Evolutionary conservation across 2,113 vertebrate genomes (phyloP).

Genomic region (Paramisgurnus dabryanus): DNA sequence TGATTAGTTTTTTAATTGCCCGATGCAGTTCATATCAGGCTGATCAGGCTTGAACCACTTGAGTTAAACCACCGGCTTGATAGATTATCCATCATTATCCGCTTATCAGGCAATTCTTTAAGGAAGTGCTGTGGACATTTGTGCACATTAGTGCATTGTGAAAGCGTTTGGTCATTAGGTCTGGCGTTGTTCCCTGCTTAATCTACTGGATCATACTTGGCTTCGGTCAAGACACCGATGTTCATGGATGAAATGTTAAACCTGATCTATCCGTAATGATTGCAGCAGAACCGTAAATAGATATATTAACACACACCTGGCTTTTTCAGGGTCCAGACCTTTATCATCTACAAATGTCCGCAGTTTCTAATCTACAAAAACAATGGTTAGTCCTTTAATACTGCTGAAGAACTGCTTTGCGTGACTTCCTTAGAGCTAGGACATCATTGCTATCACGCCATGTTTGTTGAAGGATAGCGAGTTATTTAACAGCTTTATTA

Average conservation of each 20-base stretch:
- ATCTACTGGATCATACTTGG: background rate
- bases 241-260: background rate
- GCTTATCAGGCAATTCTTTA: slow-evolving; percentile 5
- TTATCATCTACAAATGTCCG: background rate
- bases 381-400: background rate
- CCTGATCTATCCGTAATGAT: background rate
- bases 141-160: background rate
- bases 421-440: background rate
- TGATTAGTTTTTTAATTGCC: background rate
- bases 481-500: background rate
- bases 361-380: background rate
- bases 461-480: slow-evolving; percentile 17
- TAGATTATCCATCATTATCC: background rate
- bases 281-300: background rate
- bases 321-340: background rate
- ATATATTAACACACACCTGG: background rate
- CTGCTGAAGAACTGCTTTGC: background rate
- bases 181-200: background rate
- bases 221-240: background rate
- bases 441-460: background rate
- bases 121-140: background rate
- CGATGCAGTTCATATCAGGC: background rate
- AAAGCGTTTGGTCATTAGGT: background rate
- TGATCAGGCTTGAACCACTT: background rate
- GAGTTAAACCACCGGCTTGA: background rate